phyloP scores from a whole-genome alignment of 1,140 invertebrate genomes.

The Cherax quadricarinatus region DNA sequence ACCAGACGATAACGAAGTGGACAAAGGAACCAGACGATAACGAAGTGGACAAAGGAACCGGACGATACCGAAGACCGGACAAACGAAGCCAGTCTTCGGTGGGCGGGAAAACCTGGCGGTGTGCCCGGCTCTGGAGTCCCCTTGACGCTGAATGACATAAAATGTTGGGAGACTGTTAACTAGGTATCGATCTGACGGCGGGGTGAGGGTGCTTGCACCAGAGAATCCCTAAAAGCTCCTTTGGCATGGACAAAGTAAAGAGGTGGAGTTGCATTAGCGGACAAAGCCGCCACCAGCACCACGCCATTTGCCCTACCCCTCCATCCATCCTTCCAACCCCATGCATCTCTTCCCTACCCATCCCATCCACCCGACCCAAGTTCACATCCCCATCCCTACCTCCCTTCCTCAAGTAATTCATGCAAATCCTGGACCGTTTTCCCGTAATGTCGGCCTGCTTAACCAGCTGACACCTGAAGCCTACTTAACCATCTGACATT shows the following conservation, averaged over 20 bases:
- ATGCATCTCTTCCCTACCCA: no score
- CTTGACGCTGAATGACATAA: constrained; percentile 22
- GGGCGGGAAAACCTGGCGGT: background rate
- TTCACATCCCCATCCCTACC: no score
- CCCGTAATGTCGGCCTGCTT: no score
- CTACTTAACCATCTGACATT: no score
- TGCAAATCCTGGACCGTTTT: constrained; percentile 46
- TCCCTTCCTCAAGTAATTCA: constrained; percentile 36
- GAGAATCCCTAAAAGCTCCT: constrained; percentile 60
- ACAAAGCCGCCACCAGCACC: constrained; percentile 58
- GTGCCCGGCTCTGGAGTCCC: background rate
- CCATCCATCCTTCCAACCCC: no score
- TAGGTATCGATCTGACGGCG: constrained; percentile 56
- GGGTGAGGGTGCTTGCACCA: constrained; percentile 40
- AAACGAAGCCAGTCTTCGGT: background rate
- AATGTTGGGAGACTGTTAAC: constrained; percentile 62
- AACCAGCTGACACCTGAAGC: no score
- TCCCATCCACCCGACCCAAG: no score
- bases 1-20: no score
- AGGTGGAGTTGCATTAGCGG: constrained; percentile 62
- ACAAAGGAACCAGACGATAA: no score
- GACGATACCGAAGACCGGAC: no score
- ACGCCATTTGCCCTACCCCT: constrained; percentile 18
- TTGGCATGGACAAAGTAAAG: constrained; percentile 57
- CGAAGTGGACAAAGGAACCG: no score